Evolutionary conservation across 2,888 invertebrate species (phyloP), one percentile per base, ranked within the genome.

Genomic region (Ephialtes manifestator): DNA sequence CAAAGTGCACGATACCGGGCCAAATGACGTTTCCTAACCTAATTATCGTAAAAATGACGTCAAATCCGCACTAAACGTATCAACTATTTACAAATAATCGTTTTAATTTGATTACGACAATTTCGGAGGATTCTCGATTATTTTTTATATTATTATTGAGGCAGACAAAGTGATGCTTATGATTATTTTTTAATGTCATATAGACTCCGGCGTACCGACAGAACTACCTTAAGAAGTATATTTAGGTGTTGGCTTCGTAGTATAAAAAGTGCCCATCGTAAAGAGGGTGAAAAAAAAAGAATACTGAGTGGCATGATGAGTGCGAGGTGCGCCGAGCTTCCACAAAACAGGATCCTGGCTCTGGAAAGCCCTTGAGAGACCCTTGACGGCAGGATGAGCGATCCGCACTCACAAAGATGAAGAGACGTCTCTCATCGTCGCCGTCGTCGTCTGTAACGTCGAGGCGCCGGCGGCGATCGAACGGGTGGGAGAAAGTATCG

Each of bases 361-460:
- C n/a, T 65, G 24, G 48, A 68, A 75, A 43, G 15, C 39, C 28
- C 18, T 81, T 15, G 24, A 18, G 46, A 76, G 51, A 35, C 43
- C 31, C 60, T 70, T 15, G 28, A 60, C 39, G 53, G 53, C 58
- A 53, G 53, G 43, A 63, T 65, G 79, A 79, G 63, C 20, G 63
- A 83, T 83, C 60, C 70, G 83, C 79, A 79, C 78, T 83, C 53
- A 60, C 15, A n/a, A 20, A 80, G 75, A 80, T 71, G 79, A 75
- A 70, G 48, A 3, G 65, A 39, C 55, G 55, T 51, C 63, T 71
- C 72, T 43, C 55, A 10, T 55, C 4, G 55, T 24, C 55, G 55
- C 51, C 46, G 24, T 46, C 46, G 83, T 68, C 76, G 72, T 28
- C 55, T 71, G 75, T 80, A 80, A 76, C 70, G 55, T 65, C 20